phyloP scores from a whole-genome alignment of 2,888 invertebrate genomes.

The Ditula angustiorana region DNA sequence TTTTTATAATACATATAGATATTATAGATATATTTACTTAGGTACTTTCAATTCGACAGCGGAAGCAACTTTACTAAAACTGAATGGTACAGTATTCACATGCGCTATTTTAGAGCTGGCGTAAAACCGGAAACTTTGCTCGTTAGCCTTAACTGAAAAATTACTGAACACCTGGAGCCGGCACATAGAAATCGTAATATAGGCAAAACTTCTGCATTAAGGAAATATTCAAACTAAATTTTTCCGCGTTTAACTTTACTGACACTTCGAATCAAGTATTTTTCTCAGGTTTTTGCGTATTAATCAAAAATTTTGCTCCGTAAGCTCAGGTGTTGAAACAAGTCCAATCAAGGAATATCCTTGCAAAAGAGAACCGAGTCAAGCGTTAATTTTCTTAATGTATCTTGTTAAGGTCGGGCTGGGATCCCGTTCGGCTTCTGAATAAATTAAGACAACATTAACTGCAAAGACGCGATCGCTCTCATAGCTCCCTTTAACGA shows the following conservation, averaged over 20 bases:
- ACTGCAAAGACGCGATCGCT: conserved; percentile 64
- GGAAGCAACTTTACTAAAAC: conserved; percentile 2
- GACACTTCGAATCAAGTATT: not conserved
- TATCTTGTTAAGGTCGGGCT: conserved; percentile 71
- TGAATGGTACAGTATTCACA: conserved; percentile 5
- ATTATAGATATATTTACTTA: too few species aligned
- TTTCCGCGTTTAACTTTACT: not conserved
- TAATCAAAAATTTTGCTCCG: conserved; percentile 59
- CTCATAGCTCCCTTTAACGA: conserved; percentile 59
- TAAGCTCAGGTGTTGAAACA: conserved; percentile 51
- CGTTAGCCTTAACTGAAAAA: conserved; percentile 31
- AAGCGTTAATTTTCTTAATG: conserved; percentile 79
- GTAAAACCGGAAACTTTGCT: conserved; percentile 21
- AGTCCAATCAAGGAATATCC: conserved; percentile 73
- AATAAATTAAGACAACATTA: conserved; percentile 74
- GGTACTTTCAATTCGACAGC: not conserved
- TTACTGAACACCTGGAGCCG: conserved; percentile 8
- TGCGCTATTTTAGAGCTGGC: conserved; percentile 10
- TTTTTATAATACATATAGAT: too few species aligned
- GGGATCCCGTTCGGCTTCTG: conserved; percentile 64
- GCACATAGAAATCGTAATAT: conserved; percentile 11
- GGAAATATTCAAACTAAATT: conserved; percentile 2
- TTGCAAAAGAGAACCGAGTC: conserved; percentile 68
- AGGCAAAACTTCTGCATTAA: conserved; percentile 1
- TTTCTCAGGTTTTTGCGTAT: conserved; percentile 18